A percentile compares a stretch with the other conserved stretches of the same genome.
phyloP scores from a whole-genome alignment of 2,113 vertebrate genomes.

The Tonatia bakeri region DNA sequence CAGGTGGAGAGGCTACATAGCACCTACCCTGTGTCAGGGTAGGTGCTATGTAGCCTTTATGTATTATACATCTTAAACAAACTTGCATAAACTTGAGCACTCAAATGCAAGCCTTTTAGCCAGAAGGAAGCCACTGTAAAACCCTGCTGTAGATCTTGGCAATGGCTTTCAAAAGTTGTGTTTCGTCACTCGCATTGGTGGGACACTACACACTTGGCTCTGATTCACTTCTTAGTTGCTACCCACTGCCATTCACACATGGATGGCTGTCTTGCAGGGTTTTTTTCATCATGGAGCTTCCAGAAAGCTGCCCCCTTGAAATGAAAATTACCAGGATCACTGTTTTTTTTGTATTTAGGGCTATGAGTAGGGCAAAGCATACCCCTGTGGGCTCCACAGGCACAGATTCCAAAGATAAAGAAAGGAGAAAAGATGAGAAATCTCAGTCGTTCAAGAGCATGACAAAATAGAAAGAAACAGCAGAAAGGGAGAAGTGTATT shows the following conservation, averaged over 20 bases:
- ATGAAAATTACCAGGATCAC: not conserved
- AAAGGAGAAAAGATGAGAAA: not conserved
- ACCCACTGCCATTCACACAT: constrained; percentile 69
- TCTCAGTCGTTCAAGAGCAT: not conserved
- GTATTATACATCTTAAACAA: constrained; percentile 92
- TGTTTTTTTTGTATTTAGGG: not conserved
- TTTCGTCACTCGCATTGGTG: not conserved
- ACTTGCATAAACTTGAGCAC: constrained; percentile 82
- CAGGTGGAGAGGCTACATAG: constrained; percentile 69
- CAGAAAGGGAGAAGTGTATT: not conserved
- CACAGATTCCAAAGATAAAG: not conserved
- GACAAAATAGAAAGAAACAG: not conserved
- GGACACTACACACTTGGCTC: constrained; percentile 54
- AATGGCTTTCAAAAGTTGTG: constrained; percentile 65
- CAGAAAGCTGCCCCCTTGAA: not conserved
- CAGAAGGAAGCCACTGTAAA: constrained; percentile 75
- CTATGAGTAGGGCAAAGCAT: not conserved
- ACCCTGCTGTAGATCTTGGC: constrained; percentile 67
- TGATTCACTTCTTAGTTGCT: constrained; percentile 55
- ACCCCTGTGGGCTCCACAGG: not conserved
- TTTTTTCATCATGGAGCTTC: constrained; percentile 53
- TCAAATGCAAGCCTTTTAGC: constrained; percentile 83
- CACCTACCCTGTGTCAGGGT: too few species aligned
- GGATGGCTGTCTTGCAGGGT: constrained; percentile 61
- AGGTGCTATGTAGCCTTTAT: constrained; percentile 84